Base-by-base conservation (phyloP, 2,113 vertebrate genomes). In the Ciconia boyciana region DNA sequence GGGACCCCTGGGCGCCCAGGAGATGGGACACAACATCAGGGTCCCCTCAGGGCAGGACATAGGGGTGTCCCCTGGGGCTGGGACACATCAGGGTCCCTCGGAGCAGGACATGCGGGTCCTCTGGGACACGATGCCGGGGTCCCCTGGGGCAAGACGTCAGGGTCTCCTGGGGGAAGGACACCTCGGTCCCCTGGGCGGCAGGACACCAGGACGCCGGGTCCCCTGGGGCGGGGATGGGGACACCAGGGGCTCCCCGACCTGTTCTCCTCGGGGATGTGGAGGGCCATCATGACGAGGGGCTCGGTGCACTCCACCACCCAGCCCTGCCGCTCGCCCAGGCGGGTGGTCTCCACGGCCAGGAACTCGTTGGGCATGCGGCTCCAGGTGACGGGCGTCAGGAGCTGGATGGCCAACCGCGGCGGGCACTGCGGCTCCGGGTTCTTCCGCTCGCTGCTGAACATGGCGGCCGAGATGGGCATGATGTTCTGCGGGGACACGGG, bases 231-330 rank as follows among this genome's bases (percentile, higher is more conserved):
- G 21, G 21, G 44, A 26, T 5, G 55, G 55, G 55, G 19, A 19
- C 19, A 31, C 5, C 3, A n/a, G 20, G 18, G 14, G 36, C 36
- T 29, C 1, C 65, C 93, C 95, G 43, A 99, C 99, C 99, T 98
- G 98, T 99, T 99, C 98, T 99, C 99, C 97, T 99, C 99, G 0
- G 99, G 99, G 90, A 99, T 98, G 97, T 99, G 99, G 55, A 99
- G 98, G 0, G 99, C 99, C 99, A 99, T 99, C 99, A 99, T 99
- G 96, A 98, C 98, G 66, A 99, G 98, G 3, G 99, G 99, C 39
- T 99, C 98, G 5, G 89, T 90, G 71, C 99, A 99, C 96, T 99
- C 98, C 57, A 99, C 98, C 65, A 98, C 97, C 99, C 99, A 99
- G 94, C 99, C 99, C 8, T 98, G 97, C 5, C 99, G 97, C 93